These are phyloP conservation scores for Athalia rosae DNA, from an alignment of 2,888 invertebrate species.

Conservation along the genomic window DNA sequence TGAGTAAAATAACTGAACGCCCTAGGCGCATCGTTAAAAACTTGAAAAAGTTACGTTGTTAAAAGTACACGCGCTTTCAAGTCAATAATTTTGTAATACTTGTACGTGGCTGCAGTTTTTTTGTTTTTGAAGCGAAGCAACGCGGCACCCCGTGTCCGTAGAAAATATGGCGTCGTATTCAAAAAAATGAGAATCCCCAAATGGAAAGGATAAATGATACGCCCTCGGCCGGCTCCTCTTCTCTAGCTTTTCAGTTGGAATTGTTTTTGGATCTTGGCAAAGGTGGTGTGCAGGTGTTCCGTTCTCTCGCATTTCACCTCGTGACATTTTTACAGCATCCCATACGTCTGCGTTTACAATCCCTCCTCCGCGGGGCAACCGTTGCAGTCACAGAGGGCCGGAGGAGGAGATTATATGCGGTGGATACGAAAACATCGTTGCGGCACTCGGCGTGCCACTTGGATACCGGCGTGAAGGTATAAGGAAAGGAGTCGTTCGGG, in stretches of 20 bases:
- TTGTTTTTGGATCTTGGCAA: conserved; percentile 30
- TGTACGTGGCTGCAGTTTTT: too few species aligned
- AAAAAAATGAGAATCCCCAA: not conserved
- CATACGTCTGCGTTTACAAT: conserved; percentile 38
- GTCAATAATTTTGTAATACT: not conserved
- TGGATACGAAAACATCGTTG: not conserved
- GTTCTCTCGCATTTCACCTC: conserved; percentile 29
- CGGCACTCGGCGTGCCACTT: not conserved
- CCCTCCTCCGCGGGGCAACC: not conserved
- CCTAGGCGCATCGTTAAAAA: conserved; percentile 45
- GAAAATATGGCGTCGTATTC: too few species aligned
- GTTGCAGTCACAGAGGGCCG: conserved; percentile 16
- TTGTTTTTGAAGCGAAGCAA: too few species aligned
- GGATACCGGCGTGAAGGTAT: not conserved
- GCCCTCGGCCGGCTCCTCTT: conserved; percentile 19
- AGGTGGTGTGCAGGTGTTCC: conserved; percentile 18
- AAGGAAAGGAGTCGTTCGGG: not conserved
- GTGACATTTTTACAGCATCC: conserved; percentile 34
- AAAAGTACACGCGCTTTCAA: conserved; percentile 21
- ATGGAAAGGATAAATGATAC: not conserved
- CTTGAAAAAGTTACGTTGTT: conserved; percentile 45
- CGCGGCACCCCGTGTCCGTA: too few species aligned
- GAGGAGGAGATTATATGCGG: not conserved
- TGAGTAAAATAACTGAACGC: conserved; percentile 36
- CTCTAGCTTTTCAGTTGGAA: conserved; percentile 26